Base-by-base conservation (phyloP, 2,888 invertebrate species). In the Himalopsyche anomala region DNA sequence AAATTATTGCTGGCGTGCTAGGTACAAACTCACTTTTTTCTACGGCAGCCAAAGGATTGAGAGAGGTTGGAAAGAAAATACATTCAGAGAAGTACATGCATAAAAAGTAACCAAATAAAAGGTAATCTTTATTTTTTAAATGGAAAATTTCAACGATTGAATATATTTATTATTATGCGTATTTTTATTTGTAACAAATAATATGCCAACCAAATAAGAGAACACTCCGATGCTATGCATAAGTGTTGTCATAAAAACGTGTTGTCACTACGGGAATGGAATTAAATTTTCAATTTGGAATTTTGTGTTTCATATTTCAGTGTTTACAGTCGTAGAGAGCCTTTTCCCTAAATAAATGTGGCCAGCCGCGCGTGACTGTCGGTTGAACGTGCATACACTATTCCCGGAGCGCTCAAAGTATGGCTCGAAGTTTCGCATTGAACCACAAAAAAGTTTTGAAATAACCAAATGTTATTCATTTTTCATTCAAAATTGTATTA, bases 211-310 rank as follows among this genome's bases (percentile, higher is more conserved):
- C 28, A 74, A 74, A 74, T 74, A 74, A 74, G 36, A 74, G 36
- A 74, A 74, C 74, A 74, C 19, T 19, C 74, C 36, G 36, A 74
- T 12, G 36, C 9, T 12, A 74, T 74, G 36, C 28, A 36, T 28
- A 36, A 55, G 82, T 40, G 80, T 80, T 84, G 87, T 88, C 87
- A 87, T 87, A 86, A 88, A 88, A 88, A 88, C 85, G 86, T 88
- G 87, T 84, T 83, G 87, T 86, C 83, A 86, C 87, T 80, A 81
- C 87, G 62, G 56, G 84, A 83, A 81, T 74, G 69, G 86, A 88
- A 88, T 88, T 87, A 87, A 87, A 87, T 87, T 88, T 88, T 87
- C 88, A 87, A 88, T 88, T 84, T 84, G 56, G 56, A 79, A 84
- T 82, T 80, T 84, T 54, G 38, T 55, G 85, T 42, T 85, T 82